phyloP scores from a whole-genome alignment of 2,888 invertebrate species.

The Chrysolina americana region DNA sequence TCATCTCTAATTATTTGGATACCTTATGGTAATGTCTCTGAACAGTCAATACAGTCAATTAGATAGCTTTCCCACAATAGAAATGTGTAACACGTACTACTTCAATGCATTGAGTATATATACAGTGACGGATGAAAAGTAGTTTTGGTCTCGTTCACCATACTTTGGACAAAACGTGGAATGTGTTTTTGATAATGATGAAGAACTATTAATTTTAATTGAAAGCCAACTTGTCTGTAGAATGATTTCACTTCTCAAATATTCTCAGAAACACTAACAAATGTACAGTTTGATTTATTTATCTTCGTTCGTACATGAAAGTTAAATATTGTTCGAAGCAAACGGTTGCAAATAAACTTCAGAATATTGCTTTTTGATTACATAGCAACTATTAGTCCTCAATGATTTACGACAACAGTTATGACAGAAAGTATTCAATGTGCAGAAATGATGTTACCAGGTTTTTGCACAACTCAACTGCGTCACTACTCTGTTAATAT shows the following conservation, averaged over 20 bases:
- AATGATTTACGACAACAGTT: slow-evolving; percentile 6
- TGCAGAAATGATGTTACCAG: slow-evolving; percentile 22
- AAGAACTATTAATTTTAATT: too few species aligned
- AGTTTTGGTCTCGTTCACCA: too few species aligned
- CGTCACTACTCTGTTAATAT: background rate
- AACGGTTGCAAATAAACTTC: slow-evolving; percentile 22
- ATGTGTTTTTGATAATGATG: too few species aligned
- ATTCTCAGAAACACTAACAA: slow-evolving; percentile 1
- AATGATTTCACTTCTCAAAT: too few species aligned
- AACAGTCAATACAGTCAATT: background rate
- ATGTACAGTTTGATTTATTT: slow-evolving; percentile 10
- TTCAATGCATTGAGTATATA: background rate
- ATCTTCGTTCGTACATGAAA: background rate
- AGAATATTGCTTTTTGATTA: slow-evolving; percentile 23
- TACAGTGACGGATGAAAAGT: background rate
- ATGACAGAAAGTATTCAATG: slow-evolving; percentile 14
- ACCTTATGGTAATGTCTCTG: background rate
- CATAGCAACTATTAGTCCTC: background rate
- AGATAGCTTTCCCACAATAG: background rate
- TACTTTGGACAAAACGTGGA: too few species aligned
- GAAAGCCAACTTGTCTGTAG: too few species aligned
- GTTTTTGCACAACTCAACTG: slow-evolving; percentile 27
- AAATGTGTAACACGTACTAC: background rate
- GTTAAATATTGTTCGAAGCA: slow-evolving; percentile 4
- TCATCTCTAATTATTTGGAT: slow-evolving; percentile 2